Evolutionary conservation across 2,888 invertebrate genomes (phyloP).

Genomic region (Dynastes maya): DNA sequence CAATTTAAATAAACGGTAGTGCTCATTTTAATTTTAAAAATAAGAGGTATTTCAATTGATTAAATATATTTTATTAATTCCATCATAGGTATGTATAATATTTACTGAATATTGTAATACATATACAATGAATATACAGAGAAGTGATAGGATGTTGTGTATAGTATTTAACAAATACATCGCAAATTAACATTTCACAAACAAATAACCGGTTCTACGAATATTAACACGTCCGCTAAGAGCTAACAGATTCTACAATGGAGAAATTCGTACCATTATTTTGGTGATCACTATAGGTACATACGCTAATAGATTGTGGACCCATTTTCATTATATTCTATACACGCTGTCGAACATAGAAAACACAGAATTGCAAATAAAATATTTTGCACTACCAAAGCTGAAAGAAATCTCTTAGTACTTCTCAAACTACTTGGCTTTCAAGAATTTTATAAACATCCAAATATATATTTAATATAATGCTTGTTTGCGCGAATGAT

Average conservation of each 20-base stretch:
- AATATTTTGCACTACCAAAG: neutral
- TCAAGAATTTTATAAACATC: neutral
- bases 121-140: neutral
- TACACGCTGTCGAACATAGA: neutral
- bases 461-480: neutral
- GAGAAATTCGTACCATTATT: neutral
- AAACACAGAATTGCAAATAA: neutral
- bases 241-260: neutral
- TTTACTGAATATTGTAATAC: conserved; percentile 12
- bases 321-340: conserved; percentile 30
- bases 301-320: conserved; percentile 14
- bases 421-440: neutral
- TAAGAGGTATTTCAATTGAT: neutral
- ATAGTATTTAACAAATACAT: neutral
- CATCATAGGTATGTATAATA: neutral
- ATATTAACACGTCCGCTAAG: neutral
- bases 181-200: neutral
- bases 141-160: neutral
- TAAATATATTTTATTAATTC: conserved; percentile 17
- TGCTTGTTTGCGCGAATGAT: too few relatives aligned
- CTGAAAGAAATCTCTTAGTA: neutral
- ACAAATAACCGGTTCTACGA: conserved; percentile 2
- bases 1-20: too few relatives aligned
- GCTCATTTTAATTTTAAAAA: neutral
- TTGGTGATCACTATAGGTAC: neutral